These are phyloP conservation scores for Pocillopora damicornis DNA, from an alignment of 64 coral and sea anemone species.

Conservation along the genomic window DNA sequence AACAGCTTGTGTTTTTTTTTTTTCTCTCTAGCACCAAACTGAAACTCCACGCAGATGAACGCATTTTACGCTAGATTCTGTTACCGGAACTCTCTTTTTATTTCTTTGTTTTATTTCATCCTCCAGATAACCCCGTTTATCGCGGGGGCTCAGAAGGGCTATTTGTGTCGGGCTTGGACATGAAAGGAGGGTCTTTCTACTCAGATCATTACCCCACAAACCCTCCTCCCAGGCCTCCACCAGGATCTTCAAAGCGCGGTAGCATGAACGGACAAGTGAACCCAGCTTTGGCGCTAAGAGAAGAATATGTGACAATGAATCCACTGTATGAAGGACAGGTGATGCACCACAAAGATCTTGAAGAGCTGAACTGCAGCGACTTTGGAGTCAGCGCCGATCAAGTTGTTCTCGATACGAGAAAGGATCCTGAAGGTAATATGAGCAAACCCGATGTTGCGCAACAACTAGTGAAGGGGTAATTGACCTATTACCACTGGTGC, in stretches of 20 bases:
- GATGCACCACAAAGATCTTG: slow-evolving; percentile 21
- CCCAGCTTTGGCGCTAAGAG: slow-evolving; percentile 5
- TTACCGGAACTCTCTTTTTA: not conserved
- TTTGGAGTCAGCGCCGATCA: slow-evolving; percentile 22
- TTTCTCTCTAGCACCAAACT: no score
- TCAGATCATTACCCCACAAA: slow-evolving; percentile 1
- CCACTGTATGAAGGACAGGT: slow-evolving; percentile 30
- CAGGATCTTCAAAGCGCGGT: slow-evolving; percentile 1
- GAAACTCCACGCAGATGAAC: no score
- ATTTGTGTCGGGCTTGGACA: not conserved
- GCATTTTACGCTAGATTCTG: not conserved
- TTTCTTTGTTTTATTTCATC: not conserved
- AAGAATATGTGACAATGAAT: slow-evolving; percentile 24
- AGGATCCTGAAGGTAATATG: slow-evolving; percentile 10
- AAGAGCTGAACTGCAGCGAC: slow-evolving; percentile 25
- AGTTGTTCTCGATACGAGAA: slow-evolving; percentile 9
- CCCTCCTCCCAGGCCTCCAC: slow-evolving; percentile 17
- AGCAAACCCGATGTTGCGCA: not conserved
- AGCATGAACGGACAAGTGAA: slow-evolving; percentile 27
- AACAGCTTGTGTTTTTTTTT: no score
- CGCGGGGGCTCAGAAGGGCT: not conserved
- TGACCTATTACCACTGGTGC: no score
- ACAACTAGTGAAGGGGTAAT: no score
- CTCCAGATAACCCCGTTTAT: slow-evolving; percentile 1
- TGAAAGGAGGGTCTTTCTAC: slow-evolving; percentile 16